Evolutionary conservation across 2,113 vertebrate genomes (phyloP), one percentile per base, ranked within the genome.

Genomic region (Chitala chitala): DNA sequence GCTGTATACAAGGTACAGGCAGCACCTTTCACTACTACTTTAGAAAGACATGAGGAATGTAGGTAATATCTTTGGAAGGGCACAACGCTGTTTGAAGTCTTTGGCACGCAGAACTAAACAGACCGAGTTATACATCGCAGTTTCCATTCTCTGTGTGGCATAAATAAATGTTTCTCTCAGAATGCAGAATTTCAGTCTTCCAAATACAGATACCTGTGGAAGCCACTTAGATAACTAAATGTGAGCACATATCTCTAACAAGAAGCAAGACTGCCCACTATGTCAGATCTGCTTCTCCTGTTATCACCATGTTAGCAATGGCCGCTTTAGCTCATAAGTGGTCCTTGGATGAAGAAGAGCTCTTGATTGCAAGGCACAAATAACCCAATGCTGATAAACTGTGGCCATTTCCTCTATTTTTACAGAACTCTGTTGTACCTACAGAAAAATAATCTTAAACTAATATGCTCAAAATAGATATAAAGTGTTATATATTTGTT

Each of bases 201-300:
- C 40, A 68, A 24, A 51, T 68, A 46, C 46, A n/a, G 64, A 68
- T 42, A 68, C 42, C 64, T 68, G 64, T 38, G 15, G 22, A 44
- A 68, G 29, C 24, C 9, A 6, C 29, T 42, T 42, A 55, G 17
- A 26, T 38, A 4, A n/a, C 24, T 15, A 38, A 36, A 26, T 48
- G 40, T 26, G 42, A n/a, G n/a, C n/a, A n/a, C n/a, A n/a, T n/a
- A n/a, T n/a, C n/a, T n/a, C n/a, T n/a, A n/a, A n/a, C n/a, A n/a
- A n/a, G n/a, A n/a, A n/a, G n/a, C n/a, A n/a, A n/a, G n/a, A n/a
- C n/a, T n/a, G n/a, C n/a, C n/a, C n/a, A n/a, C n/a, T n/a, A n/a
- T n/a, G n/a, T n/a, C n/a, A n/a, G n/a, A n/a, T n/a, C n/a, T n/a
- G n/a, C n/a, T n/a, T n/a, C n/a, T n/a, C n/a, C n/a, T n/a, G n/a